Percentiles rank a stretch among this genome's conserved stretches.
Evolutionary conservation across 1,140 invertebrate species (phyloP).

Genomic region (Pseudomyrmex cubaensis): DNA sequence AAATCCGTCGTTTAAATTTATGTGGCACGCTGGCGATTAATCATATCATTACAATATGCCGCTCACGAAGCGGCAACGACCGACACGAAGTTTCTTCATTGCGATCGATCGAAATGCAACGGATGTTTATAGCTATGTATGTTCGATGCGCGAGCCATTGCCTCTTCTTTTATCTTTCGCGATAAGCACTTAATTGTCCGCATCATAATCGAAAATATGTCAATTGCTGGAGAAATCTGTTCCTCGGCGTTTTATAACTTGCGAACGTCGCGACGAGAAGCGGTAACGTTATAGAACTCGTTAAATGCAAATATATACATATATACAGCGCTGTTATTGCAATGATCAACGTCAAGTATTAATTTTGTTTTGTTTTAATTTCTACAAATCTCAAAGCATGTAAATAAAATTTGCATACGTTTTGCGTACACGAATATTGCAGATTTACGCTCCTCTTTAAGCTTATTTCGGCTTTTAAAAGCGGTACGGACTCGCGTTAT

Average conservation of each 20-base stretch:
- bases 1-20: conserved; percentile 53
- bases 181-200: conserved; percentile 67
- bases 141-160: conserved; percentile 58
- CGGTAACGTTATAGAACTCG: conserved; percentile 50
- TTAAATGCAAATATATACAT: neutral
- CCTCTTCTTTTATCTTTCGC: conserved; percentile 69
- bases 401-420: neutral
- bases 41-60: conserved; percentile 45
- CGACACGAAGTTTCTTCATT: conserved; percentile 62
- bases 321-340: no score
- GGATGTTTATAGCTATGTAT: conserved; percentile 55
- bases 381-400: no score
- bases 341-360: no score
- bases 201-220: conserved; percentile 63
- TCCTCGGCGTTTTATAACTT: conserved; percentile 22
- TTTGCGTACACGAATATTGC: neutral
- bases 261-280: neutral
- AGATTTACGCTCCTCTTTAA: conserved; percentile 31
- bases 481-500: conserved; percentile 12
- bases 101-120: conserved; percentile 61
- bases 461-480: neutral
- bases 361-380: no score
- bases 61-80: conserved; percentile 42
- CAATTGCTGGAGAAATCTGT: conserved; percentile 64
- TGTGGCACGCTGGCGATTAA: conserved; percentile 52